Percentiles rank a stretch among this genome's conserved stretches.
Conservation (phyloP, 2,797 vertebrate species). For the Chelon labrosus region DNA sequence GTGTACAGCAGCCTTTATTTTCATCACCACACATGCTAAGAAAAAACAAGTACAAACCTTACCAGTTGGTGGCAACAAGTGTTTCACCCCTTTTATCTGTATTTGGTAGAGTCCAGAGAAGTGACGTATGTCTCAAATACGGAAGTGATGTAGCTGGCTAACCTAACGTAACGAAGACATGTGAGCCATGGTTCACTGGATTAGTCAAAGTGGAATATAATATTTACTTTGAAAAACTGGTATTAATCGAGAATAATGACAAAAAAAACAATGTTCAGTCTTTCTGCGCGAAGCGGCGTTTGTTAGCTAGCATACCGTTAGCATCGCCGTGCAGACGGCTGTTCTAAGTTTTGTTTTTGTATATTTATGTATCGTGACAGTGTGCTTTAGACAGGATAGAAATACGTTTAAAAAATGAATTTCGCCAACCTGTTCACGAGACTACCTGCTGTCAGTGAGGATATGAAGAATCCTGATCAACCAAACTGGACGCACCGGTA, state of each 20-base stretch:
- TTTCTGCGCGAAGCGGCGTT: no score
- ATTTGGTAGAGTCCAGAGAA: constrained; percentile 1
- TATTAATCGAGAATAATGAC: no score
- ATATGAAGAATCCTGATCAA: neutral
- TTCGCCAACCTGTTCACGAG: constrained; percentile 63
- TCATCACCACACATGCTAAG: no score
- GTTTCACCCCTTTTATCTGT: neutral
- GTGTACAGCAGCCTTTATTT: no score
- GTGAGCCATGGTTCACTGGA: neutral
- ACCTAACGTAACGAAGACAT: no score
- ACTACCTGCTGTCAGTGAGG: constrained; percentile 31
- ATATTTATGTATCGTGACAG: neutral
- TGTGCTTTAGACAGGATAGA: neutral
- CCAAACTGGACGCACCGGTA: constrained; percentile 33
- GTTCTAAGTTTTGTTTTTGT: neutral
- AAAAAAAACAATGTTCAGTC: no score
- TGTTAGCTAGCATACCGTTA: neutral
- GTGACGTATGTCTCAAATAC: constrained; percentile 38
- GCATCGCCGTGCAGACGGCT: neutral
- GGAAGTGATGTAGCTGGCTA: constrained; percentile 12
- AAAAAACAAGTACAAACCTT: no score
- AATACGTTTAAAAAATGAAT: constrained; percentile 40
- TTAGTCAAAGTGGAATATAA: neutral
- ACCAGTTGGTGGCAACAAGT: no score
- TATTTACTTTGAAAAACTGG: neutral